phyloP scores from a whole-genome alignment of 2,797 vertebrate species.

The Allobates femoralis region DNA sequence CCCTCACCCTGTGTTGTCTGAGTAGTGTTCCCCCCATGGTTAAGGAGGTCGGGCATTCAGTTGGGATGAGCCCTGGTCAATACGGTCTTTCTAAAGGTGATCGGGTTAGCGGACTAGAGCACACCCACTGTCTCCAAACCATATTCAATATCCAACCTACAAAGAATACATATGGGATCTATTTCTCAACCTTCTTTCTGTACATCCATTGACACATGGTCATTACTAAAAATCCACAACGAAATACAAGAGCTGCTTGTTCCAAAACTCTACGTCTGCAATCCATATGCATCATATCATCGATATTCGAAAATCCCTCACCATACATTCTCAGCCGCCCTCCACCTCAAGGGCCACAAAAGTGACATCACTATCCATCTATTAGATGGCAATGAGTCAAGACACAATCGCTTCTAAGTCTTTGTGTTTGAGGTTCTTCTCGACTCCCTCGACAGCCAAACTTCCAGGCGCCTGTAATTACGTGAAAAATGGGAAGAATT shows the following conservation, averaged over 20 bases:
- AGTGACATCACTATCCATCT: slow-evolving; percentile 5
- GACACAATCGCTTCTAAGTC: background rate
- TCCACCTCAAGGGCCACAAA: background rate
- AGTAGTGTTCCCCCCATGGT: too few species aligned
- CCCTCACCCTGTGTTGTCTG: too few species aligned
- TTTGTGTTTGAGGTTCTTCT: background rate
- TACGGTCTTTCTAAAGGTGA: too few species aligned
- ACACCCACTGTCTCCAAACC: too few species aligned
- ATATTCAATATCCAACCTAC: background rate
- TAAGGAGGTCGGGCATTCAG: too few species aligned
- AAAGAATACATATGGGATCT: too few species aligned
- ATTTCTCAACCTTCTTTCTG: background rate
- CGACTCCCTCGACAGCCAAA: background rate
- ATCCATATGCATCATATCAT: background rate
- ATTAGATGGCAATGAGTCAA: background rate
- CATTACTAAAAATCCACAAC: background rate
- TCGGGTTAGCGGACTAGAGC: too few species aligned
- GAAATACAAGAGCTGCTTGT: background rate
- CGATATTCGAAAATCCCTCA: background rate
- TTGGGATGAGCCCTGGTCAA: too few species aligned
- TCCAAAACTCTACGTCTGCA: background rate
- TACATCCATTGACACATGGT: background rate
- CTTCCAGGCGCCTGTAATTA: slow-evolving; percentile 26
- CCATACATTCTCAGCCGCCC: background rate
- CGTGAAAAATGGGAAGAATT: background rate